phyloP scores from a whole-genome alignment of 1,140 invertebrate genomes.

The Cepaea nemoralis region DNA sequence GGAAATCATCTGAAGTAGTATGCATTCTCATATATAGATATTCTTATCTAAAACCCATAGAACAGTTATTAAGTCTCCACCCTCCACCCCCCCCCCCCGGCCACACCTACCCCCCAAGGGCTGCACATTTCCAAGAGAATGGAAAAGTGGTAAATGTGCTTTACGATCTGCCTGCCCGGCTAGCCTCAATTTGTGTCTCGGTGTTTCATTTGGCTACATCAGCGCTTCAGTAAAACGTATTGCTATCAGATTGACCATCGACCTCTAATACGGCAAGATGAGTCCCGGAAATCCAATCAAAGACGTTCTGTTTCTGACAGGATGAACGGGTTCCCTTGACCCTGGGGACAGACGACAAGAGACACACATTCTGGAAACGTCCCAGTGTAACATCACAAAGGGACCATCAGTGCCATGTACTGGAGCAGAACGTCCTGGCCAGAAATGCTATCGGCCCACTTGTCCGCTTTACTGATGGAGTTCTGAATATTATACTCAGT shows the following conservation, averaged over 20 bases:
- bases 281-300: constrained; percentile 10
- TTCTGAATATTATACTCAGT: too few species aligned
- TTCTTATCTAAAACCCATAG: too few species aligned
- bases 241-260: constrained; percentile 11
- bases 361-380: neutral
- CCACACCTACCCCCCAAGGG: too few species aligned
- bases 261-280: neutral
- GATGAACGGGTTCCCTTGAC: neutral
- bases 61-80: too few species aligned
- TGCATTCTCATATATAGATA: too few species aligned
- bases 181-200: neutral
- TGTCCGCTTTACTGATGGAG: too few species aligned
- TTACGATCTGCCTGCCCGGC: neutral
- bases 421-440: neutral
- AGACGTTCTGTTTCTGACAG: neutral
- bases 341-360: neutral
- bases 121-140: neutral
- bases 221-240: constrained; percentile 22
- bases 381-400: neutral
- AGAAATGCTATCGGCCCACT: neutral
- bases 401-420: neutral
- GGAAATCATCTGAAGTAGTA: too few species aligned
- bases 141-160: neutral
- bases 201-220: neutral
- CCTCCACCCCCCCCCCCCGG: too few species aligned